Percentiles rank a stretch among this genome's conserved stretches.
These are phyloP conservation scores for Drosophila suzukii DNA, from an alignment of 1,140 invertebrate species.

Conservation along the genomic window DNA sequence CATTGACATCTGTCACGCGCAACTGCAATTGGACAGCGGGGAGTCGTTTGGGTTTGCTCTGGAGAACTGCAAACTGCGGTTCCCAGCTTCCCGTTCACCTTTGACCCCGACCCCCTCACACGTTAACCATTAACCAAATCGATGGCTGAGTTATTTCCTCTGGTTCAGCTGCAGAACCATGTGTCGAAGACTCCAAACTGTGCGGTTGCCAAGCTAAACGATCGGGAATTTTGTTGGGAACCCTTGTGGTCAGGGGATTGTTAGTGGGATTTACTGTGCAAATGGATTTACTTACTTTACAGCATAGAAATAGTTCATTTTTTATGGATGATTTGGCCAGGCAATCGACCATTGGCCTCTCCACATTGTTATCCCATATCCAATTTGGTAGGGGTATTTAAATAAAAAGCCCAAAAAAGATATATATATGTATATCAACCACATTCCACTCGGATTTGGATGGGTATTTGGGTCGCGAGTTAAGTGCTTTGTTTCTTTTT, in stretches of 20 bases:
- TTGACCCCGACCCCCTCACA: neutral
- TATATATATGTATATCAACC: neutral
- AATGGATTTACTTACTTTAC: neutral
- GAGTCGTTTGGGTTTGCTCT: conserved; percentile 1
- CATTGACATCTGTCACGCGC: conserved; percentile 22
- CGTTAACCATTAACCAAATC: conserved; percentile 52
- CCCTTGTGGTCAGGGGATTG: neutral
- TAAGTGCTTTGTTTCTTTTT: conserved; percentile 20
- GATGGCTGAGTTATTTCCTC: conserved; percentile 38
- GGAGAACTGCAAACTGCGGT: conserved; percentile 35
- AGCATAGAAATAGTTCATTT: conserved; percentile 19
- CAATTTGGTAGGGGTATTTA: conserved; percentile 16
- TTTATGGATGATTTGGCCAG: conserved; percentile 22
- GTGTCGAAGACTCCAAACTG: conserved; percentile 20
- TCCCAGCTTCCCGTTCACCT: conserved; percentile 1
- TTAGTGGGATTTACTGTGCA: neutral
- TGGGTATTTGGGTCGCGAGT: conserved; percentile 11
- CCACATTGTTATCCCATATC: conserved; percentile 26
- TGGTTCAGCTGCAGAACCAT: conserved; percentile 20
- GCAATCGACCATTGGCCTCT: conserved; percentile 23
- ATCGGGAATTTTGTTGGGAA: neutral
- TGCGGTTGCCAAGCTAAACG: conserved; percentile 11
- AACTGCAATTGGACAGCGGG: conserved; percentile 21
- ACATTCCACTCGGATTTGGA: conserved; percentile 2
- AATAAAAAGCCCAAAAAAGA: conserved; percentile 9